Evolutionary conservation across 1,140 invertebrate genomes (phyloP), one percentile per base, ranked within the genome.

Genomic region (Aphelinus atriplicis): DNA sequence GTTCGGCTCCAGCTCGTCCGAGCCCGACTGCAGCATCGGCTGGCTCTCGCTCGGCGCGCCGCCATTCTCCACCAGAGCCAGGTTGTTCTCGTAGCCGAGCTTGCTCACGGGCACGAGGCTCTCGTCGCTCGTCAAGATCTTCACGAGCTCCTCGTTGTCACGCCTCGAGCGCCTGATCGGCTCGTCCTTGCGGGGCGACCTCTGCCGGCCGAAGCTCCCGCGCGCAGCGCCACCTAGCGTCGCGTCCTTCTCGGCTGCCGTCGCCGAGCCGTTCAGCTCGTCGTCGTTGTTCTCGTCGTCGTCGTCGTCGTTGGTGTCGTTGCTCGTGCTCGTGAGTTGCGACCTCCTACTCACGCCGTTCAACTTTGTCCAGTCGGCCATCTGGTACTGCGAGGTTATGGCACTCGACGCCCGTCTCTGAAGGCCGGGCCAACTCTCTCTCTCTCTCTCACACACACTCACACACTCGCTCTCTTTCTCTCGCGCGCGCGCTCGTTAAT

Each of bases 351-450:
- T 77, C 73, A 80, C 80, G 6, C 82, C 81, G 63, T 85, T 86
- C 65, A 84, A 82, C 73, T 84, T 85, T 67, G 81, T 79, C 85
- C 85, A 85, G 73, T 84, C 82, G 64, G 85, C 84, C 85, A 86
- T 86, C 53, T 71, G 58, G 46, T 53, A 61, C 57, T 75, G 75
- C 62, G 50, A 55, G 5, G n/a, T 9, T 53, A 53, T 53, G 4
- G 9, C 51, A 53, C 51, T 53, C 9, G 9, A 26, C 26, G 26
- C 26, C 26, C 26, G 26, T 0, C 26, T 26, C 26, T 26, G 26
- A 26, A 26, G 26, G 26, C 26, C 26, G 26, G 26, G 26, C 26
- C 26, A 26, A 26, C 26, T 26, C 26, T 26, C 26, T 26, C 0
- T 26, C 26, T 26, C 26, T 26, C 26, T 26, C 26, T 26, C 26